These are phyloP conservation scores for Osmerus eperlanus DNA, from an alignment of 2,113 vertebrate species.

Conservation along the genomic window DNA sequence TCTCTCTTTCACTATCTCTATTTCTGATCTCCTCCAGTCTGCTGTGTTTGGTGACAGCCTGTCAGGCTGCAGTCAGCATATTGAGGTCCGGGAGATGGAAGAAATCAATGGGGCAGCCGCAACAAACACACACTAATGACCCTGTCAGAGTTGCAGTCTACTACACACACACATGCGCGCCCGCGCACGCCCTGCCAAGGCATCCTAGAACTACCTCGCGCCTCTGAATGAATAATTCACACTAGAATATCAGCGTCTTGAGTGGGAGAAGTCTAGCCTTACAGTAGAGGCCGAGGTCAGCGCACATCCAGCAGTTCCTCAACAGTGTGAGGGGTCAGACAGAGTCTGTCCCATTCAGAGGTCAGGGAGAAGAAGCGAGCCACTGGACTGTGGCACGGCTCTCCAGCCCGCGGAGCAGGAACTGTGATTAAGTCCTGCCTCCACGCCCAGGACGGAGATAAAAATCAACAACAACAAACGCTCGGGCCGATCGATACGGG, in stretches of 20 bases:
- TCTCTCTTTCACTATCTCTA: neutral
- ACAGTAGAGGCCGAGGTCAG: too few relatives aligned
- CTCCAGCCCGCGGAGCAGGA: too few relatives aligned
- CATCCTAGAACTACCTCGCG: neutral
- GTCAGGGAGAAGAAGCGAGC: neutral
- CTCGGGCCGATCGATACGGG: slow-evolving; percentile 33
- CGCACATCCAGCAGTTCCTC: too few relatives aligned
- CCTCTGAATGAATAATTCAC: slow-evolving; percentile 3
- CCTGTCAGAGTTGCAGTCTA: neutral
- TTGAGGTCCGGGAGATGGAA: neutral
- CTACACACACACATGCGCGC: slow-evolving; percentile 11
- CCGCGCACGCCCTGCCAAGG: neutral
- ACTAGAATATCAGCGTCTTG: neutral
- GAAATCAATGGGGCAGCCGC: slow-evolving; percentile 6
- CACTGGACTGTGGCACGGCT: too few relatives aligned
- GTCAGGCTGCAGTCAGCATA: neutral
- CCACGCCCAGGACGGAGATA: slow-evolving; percentile 8
- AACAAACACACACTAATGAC: slow-evolving; percentile 5
- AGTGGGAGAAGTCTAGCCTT: neutral
- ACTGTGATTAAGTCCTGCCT: slow-evolving; percentile 17
- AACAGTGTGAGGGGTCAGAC: too few relatives aligned
- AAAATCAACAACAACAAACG: slow-evolving; percentile 8
- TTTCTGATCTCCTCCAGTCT: too few relatives aligned
- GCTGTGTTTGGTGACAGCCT: neutral
- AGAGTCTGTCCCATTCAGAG: neutral